phyloP scores from a whole-genome alignment of 1,140 invertebrate genomes.

The Bombus sibiricus region DNA sequence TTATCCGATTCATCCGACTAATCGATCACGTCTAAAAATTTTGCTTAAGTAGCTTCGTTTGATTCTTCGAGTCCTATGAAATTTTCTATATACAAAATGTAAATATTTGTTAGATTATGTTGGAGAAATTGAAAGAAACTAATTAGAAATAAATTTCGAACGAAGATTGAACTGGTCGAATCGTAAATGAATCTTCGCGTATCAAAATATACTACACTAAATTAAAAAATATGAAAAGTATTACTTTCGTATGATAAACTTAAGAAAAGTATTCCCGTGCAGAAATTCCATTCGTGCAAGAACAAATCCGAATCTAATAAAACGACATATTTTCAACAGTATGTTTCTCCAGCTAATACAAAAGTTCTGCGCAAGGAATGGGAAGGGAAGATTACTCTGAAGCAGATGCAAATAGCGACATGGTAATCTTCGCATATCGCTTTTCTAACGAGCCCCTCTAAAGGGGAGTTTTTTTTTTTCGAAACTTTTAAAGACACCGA shows the following conservation, averaged over 20 bases:
- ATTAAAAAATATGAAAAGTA: no score
- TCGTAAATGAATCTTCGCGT: background rate
- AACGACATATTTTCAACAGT: background rate
- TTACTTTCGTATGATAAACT: background rate
- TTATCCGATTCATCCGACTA: background rate
- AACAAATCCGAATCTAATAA: background rate
- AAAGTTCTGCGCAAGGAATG: background rate
- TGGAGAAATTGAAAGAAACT: background rate
- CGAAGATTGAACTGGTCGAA: background rate
- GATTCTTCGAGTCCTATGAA: no score
- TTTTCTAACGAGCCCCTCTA: conserved; percentile 7
- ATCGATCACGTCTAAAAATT: background rate
- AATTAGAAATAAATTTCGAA: background rate
- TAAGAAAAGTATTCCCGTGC: background rate
- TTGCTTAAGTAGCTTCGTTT: background rate
- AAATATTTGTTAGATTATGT: no score
- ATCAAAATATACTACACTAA: no score
- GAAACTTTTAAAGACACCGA: conserved; percentile 24
- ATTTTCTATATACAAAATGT: no score
- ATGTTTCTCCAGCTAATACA: no score
- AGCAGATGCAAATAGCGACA: background rate
- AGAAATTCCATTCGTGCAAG: background rate
- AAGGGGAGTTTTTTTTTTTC: background rate
- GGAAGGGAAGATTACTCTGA: background rate
- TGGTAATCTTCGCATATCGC: conserved; percentile 10